Conservation (phyloP, 1,140 invertebrate species). For the Drosophila grimshawi region DNA sequence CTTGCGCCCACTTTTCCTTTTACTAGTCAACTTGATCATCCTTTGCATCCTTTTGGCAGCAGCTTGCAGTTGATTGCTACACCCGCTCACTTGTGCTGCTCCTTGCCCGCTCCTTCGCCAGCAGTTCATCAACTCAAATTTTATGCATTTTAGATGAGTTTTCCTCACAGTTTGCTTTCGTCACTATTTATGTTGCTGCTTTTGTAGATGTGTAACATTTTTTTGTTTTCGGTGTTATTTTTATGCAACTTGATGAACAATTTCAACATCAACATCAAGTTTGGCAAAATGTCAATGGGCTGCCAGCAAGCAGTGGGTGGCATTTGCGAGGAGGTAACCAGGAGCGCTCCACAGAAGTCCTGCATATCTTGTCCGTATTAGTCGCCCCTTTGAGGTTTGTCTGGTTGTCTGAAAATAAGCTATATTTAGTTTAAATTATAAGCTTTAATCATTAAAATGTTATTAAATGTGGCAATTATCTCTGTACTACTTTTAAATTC, state of each 20-base stretch:
- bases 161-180: constrained; percentile 79
- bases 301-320: constrained; percentile 61
- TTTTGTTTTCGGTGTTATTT: constrained; percentile 77
- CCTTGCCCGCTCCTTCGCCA: constrained; percentile 6
- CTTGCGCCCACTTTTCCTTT: constrained; percentile 2
- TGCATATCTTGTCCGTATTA: neutral
- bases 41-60: constrained; percentile 31
- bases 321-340: constrained; percentile 43
- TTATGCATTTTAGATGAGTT: constrained; percentile 83
- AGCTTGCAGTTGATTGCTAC: constrained; percentile 72
- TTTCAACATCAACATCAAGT: constrained; percentile 84
- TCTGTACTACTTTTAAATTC: too few relatives aligned
- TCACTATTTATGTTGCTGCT: constrained; percentile 47
- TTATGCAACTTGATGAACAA: constrained; percentile 82
- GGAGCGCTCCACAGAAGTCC: constrained; percentile 35
- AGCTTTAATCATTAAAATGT: too few relatives aligned
- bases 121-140: constrained; percentile 82
- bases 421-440: too few relatives aligned
- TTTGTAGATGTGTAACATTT: constrained; percentile 29
- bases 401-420: too few relatives aligned
- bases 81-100: constrained; percentile 18
- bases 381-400: neutral
- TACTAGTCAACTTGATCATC: neutral
- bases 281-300: constrained; percentile 79
- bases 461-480: too few relatives aligned